Evolutionary conservation across 2,888 invertebrate species (phyloP), one percentile per base, ranked within the genome.

Genomic region (Caenorhabditis macrosperma): DNA sequence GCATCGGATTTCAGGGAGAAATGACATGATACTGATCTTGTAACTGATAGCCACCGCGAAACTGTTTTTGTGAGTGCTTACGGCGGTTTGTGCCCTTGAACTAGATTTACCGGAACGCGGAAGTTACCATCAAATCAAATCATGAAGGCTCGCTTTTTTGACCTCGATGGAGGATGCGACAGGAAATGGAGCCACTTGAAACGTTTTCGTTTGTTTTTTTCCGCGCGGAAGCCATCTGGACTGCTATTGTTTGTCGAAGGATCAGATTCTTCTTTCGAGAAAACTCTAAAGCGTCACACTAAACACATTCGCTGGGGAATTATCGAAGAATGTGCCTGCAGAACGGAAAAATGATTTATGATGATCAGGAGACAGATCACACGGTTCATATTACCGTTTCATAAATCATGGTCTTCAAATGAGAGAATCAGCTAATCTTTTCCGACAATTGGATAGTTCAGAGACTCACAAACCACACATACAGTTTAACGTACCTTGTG

Each of bases 121-220:
- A 74, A 74, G 57, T 64, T 72, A 63, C 59, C 17, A 15, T 10
- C 17, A 48, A 50, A 46, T 28, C 35, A 38, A 57, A 61, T 61
- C 61, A 54, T 54, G 50, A 50, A 20, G 17, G 71, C 61, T 64
- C 55, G 63, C 33, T 48, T 59, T 66, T 59, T 55, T 64, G 59
- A 57, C 44, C 54, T 61, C 50, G 44, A 41, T 20, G 48, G 30
- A 41, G 50, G 35, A 57, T 12, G 50, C n/a, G 7, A 24, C 38
- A 22, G 28, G 38, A 22, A 57, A 55, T 38, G n/a, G 52, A 60
- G 41, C 44, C 69, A 77, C 77, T 77, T 77, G 77, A 77, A 77
- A 77, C 77, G 68, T 77, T 71, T 77, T 57, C 61, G 63, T 72
- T 72, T 63, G 72, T 64, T 72, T 72, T 63, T 72, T 60, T 72